Evolutionary conservation across 2,888 invertebrate species (phyloP).

Genomic region (Mactromeris polynyma): DNA sequence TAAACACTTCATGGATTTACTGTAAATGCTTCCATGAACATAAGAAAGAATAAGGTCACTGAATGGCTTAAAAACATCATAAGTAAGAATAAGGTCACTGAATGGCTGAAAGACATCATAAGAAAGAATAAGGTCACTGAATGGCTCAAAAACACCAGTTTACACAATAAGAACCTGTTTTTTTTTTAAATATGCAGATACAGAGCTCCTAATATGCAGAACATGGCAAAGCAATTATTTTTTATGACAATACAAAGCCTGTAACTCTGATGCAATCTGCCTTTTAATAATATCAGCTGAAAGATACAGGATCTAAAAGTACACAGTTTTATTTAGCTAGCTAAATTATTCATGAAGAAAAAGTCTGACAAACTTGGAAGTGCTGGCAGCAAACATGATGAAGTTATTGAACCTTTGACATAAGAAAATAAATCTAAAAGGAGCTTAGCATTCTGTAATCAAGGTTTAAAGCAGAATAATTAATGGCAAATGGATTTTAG

Average conservation of each 20-base stretch:
- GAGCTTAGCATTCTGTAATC: neutral
- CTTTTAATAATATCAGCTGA: neutral
- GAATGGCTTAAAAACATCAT: too few species aligned
- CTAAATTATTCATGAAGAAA: constrained; percentile 4
- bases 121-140: too few species aligned
- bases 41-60: too few species aligned
- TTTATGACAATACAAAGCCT: neutral
- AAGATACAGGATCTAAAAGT: neutral
- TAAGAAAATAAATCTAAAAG: neutral
- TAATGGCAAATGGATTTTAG: neutral
- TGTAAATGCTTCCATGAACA: too few species aligned
- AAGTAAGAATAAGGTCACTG: too few species aligned
- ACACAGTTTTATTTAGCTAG: neutral
- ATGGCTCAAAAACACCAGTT: neutral
- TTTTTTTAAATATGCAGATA: neutral
- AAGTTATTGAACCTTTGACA: neutral
- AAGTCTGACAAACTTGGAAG: neutral
- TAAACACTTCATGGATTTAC: too few species aligned
- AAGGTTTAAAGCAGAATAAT: neutral
- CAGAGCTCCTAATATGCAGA: neutral
- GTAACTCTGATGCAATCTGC: neutral
- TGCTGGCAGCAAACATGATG: neutral
- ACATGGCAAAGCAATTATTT: neutral
- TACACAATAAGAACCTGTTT: neutral
- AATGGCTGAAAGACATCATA: too few species aligned